A percentile compares a stretch with the other conserved stretches of the same genome.
These are phyloP conservation scores for Carapus acus DNA, from an alignment of 2,797 vertebrate species.

Conservation along the genomic window DNA sequence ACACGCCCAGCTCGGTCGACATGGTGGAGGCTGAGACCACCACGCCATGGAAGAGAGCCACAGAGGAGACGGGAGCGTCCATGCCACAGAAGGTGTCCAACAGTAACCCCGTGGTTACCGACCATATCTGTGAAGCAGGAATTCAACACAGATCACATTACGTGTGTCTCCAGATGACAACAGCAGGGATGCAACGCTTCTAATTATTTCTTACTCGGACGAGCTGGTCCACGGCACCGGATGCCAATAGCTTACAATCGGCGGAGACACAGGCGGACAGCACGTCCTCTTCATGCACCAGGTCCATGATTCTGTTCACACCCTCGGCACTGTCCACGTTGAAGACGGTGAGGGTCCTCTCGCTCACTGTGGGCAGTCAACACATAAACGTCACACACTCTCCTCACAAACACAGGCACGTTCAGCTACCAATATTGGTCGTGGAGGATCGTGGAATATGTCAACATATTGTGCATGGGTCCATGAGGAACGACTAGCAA, in stretches of 20 bases:
- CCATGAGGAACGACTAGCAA: too few species aligned
- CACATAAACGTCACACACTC: not conserved
- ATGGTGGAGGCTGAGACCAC: slow-evolving; percentile 71
- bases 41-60: slow-evolving; percentile 43
- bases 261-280: slow-evolving; percentile 60
- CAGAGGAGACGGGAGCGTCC: slow-evolving; percentile 61
- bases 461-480: too few species aligned
- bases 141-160: too few species aligned
- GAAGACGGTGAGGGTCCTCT: slow-evolving; percentile 63
- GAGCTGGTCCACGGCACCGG: slow-evolving; percentile 72
- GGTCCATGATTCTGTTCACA: slow-evolving; percentile 61
- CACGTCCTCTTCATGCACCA: slow-evolving; percentile 70
- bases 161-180: too few species aligned
- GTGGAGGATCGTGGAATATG: too few species aligned
- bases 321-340: slow-evolving; percentile 45
- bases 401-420: too few species aligned
- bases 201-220: slow-evolving; percentile 69
- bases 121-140: slow-evolving; percentile 74
- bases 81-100: slow-evolving; percentile 66
- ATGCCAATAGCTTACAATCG: slow-evolving; percentile 62
- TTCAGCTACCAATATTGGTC: too few species aligned
- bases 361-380: slow-evolving; percentile 62
- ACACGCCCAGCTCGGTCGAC: slow-evolving; percentile 60
- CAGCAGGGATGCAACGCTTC: too few species aligned
- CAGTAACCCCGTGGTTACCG: slow-evolving; percentile 71